A percentile compares a stretch with the other conserved stretches of the same genome.
Conservation (phyloP, 2,113 vertebrate genomes). For the Chloropsis cyanopogon region DNA sequence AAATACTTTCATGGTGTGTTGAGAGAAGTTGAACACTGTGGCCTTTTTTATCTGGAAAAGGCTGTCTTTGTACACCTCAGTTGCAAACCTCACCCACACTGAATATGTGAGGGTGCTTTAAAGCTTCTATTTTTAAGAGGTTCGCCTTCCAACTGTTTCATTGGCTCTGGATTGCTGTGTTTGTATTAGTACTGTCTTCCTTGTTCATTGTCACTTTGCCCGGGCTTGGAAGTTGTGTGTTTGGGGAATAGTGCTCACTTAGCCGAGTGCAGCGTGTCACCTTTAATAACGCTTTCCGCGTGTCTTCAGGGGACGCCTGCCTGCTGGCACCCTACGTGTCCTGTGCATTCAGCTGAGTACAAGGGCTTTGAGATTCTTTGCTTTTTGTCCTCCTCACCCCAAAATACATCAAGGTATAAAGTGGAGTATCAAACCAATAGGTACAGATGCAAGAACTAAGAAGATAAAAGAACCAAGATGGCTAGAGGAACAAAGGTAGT, state of each 20-base stretch:
- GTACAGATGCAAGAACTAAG: background rate
- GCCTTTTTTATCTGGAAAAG: background rate
- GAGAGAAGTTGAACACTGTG: background rate
- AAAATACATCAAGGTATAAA: background rate
- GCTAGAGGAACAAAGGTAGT: background rate
- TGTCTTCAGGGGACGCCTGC: background rate
- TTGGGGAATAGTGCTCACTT: background rate
- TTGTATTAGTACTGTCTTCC: background rate
- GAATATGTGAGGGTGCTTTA: background rate
- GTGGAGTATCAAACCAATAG: background rate
- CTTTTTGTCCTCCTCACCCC: background rate
- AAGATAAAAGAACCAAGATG: background rate
- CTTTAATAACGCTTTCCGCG: background rate
- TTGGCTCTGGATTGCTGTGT: background rate
- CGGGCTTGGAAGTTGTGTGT: background rate
- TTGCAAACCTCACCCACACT: background rate
- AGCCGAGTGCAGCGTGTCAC: background rate
- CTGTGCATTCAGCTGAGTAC: background rate
- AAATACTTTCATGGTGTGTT: background rate
- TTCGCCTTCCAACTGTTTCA: background rate
- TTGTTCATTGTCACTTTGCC: background rate
- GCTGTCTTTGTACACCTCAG: background rate
- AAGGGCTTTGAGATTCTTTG: background rate
- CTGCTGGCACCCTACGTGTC: accelerated
- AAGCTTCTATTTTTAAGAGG: background rate